These are phyloP conservation scores for Epinotia nisella DNA, from an alignment of 2,888 invertebrate genomes.

Conservation along the genomic window DNA sequence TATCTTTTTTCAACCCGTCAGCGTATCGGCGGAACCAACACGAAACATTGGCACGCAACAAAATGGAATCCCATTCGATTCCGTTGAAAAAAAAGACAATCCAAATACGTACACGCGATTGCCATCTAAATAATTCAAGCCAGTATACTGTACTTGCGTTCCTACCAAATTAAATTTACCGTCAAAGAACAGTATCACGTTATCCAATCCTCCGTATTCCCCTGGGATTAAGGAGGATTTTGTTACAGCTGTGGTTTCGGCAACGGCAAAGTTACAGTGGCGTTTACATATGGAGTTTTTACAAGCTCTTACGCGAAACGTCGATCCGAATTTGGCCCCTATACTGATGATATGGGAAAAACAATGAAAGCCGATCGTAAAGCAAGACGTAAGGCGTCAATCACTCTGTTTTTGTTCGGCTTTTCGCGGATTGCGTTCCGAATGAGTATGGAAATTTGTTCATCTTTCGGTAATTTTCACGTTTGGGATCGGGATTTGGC, in stretches of 20 bases:
- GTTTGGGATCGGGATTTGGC: constrained; percentile 40
- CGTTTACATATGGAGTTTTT: constrained; percentile 75
- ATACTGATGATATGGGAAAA: constrained; percentile 71
- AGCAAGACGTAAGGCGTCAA: constrained; percentile 44
- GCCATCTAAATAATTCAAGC: constrained; percentile 83
- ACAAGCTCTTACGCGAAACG: constrained; percentile 80
- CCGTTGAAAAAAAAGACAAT: constrained; percentile 76
- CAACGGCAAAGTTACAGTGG: constrained; percentile 48
- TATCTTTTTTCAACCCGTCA: constrained; percentile 25
- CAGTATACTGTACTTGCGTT: constrained; percentile 57
- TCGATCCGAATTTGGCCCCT: constrained; percentile 77
- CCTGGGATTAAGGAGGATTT: constrained; percentile 49
- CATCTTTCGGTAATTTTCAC: constrained; percentile 40
- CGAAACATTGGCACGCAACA: constrained; percentile 35
- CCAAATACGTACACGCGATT: constrained; percentile 80
- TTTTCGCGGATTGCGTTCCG: constrained; percentile 37
- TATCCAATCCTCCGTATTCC: constrained; percentile 46
- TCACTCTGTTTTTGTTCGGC: constrained; percentile 38
- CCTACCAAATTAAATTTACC: constrained; percentile 63
- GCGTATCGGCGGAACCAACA: constrained; percentile 35
- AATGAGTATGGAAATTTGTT: constrained; percentile 44
- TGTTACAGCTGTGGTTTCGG: constrained; percentile 41
- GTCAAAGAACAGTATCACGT: constrained; percentile 55
- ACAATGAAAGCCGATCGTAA: constrained; percentile 64
- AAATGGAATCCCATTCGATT: constrained; percentile 59